Evolutionary conservation across 2,888 invertebrate species (phyloP), one percentile per base, ranked within the genome.

Genomic region (Anarsia innoxiella): DNA sequence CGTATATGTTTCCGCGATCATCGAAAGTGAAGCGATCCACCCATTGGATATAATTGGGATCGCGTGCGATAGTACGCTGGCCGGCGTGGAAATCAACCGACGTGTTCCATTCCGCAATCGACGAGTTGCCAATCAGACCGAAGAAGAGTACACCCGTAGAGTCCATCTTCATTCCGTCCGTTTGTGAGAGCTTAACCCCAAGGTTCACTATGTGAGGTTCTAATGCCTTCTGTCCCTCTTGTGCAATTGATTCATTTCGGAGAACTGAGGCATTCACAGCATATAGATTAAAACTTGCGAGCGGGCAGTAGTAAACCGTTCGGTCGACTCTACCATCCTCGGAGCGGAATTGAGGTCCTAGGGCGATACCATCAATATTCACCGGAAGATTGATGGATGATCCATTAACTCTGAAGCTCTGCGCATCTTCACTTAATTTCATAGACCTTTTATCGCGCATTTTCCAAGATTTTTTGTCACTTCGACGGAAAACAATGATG

Each of bases 131-230:
- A 37, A 93, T 66, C 14, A 92, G 78, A 27, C 91, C 92, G 64
- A 87, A 92, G 71, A 91, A 93, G 6, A 93, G 76, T 3, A 88
- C 65, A 2, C 92, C 92, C 11, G 78, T 73, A 10, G 90, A 87
- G 49, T 92, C 91, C 90, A 92, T 91, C 42, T 89, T 87, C 90
- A 93, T 91, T 0, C 92, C 92, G 53, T 90, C 91, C 0, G 90
- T 89, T 64, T 91, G 90, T 0, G 91, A 91, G 0, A 82, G 66
- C 59, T 91, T 91, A 1, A 69, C 55, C 0, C 91, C 92, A 26
- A 90, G 66, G 44, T 90, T 88, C 4, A 69, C 79, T 0, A 92
- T 87, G 42, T 84, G 72, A 0, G 78, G 70, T n/a, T 76, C 69
- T 3, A 83, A 45, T 5, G 72, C 71, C 30, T 70, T 68, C 2